Conservation (phyloP, 1,140 invertebrate species). For the Bombus fervidus region DNA sequence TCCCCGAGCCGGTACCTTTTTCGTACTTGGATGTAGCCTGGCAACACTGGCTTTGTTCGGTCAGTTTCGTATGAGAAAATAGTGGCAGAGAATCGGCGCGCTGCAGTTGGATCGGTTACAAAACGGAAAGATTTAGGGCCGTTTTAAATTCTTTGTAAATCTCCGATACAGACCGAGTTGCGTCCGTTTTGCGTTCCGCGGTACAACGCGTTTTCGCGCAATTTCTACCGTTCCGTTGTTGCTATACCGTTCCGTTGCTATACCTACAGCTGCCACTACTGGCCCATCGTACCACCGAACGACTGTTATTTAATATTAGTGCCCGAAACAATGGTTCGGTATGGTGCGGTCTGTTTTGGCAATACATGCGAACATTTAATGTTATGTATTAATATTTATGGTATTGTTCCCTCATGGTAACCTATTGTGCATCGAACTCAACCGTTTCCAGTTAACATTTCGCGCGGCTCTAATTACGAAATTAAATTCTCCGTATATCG, state of each 20-base stretch:
- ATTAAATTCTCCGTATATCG: conserved; percentile 10
- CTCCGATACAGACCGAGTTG: background rate
- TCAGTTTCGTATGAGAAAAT: conserved; percentile 42
- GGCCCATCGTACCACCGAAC: background rate
- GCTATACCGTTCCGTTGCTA: background rate
- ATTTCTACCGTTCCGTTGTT: background rate
- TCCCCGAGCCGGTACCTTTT: conserved; percentile 28
- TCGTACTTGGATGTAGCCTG: conserved; percentile 8
- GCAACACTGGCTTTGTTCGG: conserved; percentile 49
- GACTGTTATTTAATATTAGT: conserved; percentile 46
- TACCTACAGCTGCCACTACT: background rate
- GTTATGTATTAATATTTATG: conserved; percentile 39
- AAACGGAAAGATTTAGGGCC: conserved; percentile 26
- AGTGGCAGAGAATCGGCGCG: conserved; percentile 14
- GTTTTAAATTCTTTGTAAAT: conserved; percentile 45
- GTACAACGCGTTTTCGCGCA: background rate
- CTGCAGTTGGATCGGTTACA: conserved; percentile 27
- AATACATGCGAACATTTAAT: conserved; percentile 35
- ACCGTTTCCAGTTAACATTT: conserved; percentile 8
- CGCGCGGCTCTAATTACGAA: conserved; percentile 11
- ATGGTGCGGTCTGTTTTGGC: conserved; percentile 28
- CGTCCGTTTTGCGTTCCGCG: background rate
- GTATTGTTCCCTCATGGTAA: conserved; percentile 22
- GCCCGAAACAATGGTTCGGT: background rate
- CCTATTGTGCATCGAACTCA: conserved; percentile 6